Conservation (phyloP, 2,888 invertebrate genomes). For the Andrena flavipes region DNA sequence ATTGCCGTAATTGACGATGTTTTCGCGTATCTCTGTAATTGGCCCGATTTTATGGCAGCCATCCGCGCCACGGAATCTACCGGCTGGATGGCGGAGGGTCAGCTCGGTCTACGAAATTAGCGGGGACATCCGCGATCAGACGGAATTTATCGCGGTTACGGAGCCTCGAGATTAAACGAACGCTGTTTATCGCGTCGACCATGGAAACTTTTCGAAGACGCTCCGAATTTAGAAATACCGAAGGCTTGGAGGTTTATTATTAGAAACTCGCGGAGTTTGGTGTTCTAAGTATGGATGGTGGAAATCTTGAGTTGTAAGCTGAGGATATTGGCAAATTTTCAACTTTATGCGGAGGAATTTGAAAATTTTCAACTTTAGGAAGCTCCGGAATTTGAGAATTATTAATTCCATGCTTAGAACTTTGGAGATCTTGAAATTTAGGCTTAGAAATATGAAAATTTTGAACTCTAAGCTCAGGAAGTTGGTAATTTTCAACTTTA, state of each 20-base stretch:
- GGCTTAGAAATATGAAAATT: not conserved
- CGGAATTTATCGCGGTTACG: constrained; percentile 27
- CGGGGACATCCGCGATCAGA: not conserved
- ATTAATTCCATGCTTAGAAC: not conserved
- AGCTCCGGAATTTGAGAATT: not conserved
- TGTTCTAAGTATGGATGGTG: not conserved
- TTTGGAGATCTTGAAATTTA: not conserved
- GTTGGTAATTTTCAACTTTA: not conserved
- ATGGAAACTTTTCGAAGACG: constrained; percentile 20
- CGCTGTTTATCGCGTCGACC: not conserved
- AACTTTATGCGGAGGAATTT: not conserved
- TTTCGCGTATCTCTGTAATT: constrained; percentile 53
- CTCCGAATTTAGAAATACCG: not conserved
- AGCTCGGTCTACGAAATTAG: constrained; percentile 21
- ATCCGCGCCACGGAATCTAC: not conserved
- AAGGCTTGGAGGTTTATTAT: not conserved
- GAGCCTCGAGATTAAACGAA: constrained; percentile 10
- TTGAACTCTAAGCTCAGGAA: not conserved
- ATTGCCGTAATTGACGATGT: constrained; percentile 55
- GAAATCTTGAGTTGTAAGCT: not conserved
- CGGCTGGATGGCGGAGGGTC: not conserved
- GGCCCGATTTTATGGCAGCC: constrained; percentile 19
- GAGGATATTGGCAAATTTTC: not conserved
- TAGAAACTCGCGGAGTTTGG: too few species aligned
- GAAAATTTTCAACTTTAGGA: not conserved